Percentiles rank a stretch among this genome's conserved stretches.
Conservation (phyloP, 1,140 invertebrate species). For the Macrobrachium nipponense region DNA sequence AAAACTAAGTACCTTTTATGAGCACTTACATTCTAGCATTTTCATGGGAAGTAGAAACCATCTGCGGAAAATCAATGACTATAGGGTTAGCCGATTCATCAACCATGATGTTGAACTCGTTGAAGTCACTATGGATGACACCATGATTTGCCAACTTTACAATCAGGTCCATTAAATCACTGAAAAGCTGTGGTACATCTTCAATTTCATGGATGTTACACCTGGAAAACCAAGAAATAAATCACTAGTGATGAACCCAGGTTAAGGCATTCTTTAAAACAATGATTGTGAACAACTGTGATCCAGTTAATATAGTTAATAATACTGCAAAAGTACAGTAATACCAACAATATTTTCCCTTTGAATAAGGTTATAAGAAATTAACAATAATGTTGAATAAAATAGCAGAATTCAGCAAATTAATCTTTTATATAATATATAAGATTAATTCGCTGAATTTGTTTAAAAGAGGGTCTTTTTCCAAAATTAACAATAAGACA, state of each 20-base stretch:
- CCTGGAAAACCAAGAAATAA: conserved; percentile 70
- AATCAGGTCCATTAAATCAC: conserved; percentile 95
- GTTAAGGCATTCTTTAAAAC: conserved; percentile 3
- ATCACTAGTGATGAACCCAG: neutral
- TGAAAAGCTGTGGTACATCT: conserved; percentile 84
- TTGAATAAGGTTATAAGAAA: too few relatives aligned
- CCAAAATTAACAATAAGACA: too few relatives aligned
- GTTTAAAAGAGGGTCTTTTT: too few relatives aligned
- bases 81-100: conserved; percentile 82
- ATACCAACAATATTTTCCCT: too few relatives aligned
- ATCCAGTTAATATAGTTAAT: too few relatives aligned
- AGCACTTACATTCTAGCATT: conserved; percentile 86
- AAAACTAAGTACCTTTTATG: neutral
- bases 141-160: conserved; percentile 91
- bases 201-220: conserved; percentile 83
- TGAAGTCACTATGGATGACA: conserved; percentile 99
- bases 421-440: too few relatives aligned
- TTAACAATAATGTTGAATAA: too few relatives aligned
- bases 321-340: too few relatives aligned
- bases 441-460: too few relatives aligned
- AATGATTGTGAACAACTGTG: neutral
- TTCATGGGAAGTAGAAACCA: conserved; percentile 93
- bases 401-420: too few relatives aligned
- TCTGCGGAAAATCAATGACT: conserved; percentile 99
- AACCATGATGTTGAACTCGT: conserved; percentile 98